Evolutionary conservation across 2,888 invertebrate genomes (phyloP).

Genomic region (Ormyrus pomaceus): DNA sequence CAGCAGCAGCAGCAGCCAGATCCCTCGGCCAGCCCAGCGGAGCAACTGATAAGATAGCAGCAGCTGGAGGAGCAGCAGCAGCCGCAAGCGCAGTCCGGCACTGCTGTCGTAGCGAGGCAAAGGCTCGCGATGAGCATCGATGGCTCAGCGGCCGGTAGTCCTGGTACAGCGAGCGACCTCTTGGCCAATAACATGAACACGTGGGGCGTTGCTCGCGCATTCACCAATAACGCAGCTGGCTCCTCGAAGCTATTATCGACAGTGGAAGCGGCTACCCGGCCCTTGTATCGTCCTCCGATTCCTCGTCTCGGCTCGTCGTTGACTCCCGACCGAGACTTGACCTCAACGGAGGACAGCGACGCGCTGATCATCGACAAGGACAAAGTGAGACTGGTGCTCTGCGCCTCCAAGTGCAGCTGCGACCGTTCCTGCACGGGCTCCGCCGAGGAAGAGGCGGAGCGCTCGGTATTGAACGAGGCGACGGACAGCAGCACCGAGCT

Average conservation of each 20-base stretch:
- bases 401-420: slow-evolving; percentile 33
- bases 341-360: not conserved
- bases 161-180: slow-evolving; percentile 70
- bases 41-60: not conserved
- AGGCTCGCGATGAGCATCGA: slow-evolving; percentile 47
- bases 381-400: slow-evolving; percentile 26
- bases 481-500: slow-evolving; percentile 21
- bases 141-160: slow-evolving; percentile 65
- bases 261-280: slow-evolving; percentile 25
- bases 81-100: too few species aligned
- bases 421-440: not conserved
- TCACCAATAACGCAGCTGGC: slow-evolving; percentile 48
- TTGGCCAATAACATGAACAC: slow-evolving; percentile 71
- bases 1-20: not conserved
- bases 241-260: slow-evolving; percentile 30
- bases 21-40: not conserved
- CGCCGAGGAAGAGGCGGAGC: not conserved
- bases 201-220: slow-evolving; percentile 64
- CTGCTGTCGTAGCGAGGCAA: slow-evolving; percentile 8
- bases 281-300: slow-evolving; percentile 21
- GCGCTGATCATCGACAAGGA: slow-evolving; percentile 24
- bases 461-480: not conserved
- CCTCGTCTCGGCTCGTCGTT: slow-evolving; percentile 24
- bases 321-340: not conserved
- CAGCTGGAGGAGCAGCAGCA: too few species aligned